Conservation (phyloP, 2,113 vertebrate species). For the Bufo gargarizans region DNA sequence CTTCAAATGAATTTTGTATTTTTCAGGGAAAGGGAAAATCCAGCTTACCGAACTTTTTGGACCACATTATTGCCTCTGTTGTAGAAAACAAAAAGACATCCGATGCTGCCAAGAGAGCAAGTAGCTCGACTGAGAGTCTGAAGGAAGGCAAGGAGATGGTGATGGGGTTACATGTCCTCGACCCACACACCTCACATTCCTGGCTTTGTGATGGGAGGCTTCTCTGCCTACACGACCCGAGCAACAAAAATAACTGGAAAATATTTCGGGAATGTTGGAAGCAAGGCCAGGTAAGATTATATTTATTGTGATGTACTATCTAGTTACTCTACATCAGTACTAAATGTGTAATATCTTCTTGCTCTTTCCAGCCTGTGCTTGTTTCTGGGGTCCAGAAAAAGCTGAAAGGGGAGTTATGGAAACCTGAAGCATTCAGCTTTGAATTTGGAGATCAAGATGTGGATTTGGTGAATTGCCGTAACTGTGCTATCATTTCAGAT, state of each 20-base stretch:
- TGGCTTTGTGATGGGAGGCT: constrained; percentile 98
- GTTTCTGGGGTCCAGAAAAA: constrained; percentile 96
- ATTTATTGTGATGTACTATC: not conserved
- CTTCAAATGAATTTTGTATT: constrained; percentile 43
- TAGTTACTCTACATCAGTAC: not conserved
- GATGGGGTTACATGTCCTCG: constrained; percentile 94
- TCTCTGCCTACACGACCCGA: constrained; percentile 95
- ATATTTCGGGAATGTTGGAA: constrained; percentile 99
- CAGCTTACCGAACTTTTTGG: constrained; percentile 94
- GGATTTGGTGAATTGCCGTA: constrained; percentile 97
- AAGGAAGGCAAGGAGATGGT: constrained; percentile 87
- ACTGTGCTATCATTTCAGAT: constrained; percentile 96
- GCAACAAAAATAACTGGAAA: constrained; percentile 99
- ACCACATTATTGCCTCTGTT: constrained; percentile 98
- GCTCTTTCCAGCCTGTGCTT: constrained; percentile 87
- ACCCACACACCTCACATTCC: constrained; percentile 96
- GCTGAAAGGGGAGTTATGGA: constrained; percentile 88
- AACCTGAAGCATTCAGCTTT: constrained; percentile 92
- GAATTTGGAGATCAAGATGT: constrained; percentile 99
- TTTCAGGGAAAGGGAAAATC: constrained; percentile 89
- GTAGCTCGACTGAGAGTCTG: constrained; percentile 80
- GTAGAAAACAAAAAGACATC: constrained; percentile 97
- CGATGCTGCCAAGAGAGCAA: constrained; percentile 80
- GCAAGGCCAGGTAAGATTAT: constrained; percentile 88
- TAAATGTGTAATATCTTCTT: constrained; percentile 28